Base-by-base conservation (phyloP, 2,797 vertebrate genomes). In the Cirrhinus mrigala region DNA sequence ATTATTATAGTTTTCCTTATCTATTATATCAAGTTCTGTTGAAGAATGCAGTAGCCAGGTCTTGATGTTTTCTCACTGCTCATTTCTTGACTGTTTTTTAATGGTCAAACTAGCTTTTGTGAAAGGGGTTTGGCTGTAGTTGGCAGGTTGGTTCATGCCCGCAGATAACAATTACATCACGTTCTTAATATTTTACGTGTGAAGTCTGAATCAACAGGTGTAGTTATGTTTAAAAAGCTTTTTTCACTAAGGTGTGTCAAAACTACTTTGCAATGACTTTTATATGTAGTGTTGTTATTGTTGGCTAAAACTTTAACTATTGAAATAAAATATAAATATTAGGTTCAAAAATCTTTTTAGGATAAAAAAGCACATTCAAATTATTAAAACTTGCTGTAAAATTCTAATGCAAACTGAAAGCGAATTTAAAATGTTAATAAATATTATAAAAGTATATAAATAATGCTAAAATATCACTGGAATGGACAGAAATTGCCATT, bases 91-190 rank as follows among this genome's bases (percentile, higher is more conserved):
- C 50, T 1, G 10, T 74, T 82, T 4, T 33, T 18, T 24, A 27
- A 56, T 2, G 9, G 12, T 73, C n/a, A 24, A 71, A 46, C n/a
- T 60, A 15, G 18, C 69, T 73, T 18, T 15, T 73, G 8, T 24
- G 24, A 74, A 4, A 33, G 6, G 12, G 44, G 44, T 82, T 82
- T 62, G 24, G 11, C 54, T 60, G 12, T 60, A 50, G 24, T 29
- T 75, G 44, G 20, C 40, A 64, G 60, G 58, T 33, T 74, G 56
- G 70, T 74, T 46, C 70, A 64, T 75, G 56, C 70, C 81, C 5
- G 5, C 50, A 83, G 16, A 74, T 74, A 52, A 75, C 10, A 33
- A 74, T 83, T n/a, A 64, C 27, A 11, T 74, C 62, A 83, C 50
- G 7, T 58, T 73, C 22, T 12, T 68, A 46, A 50, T n/a, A 29